Base-by-base conservation (phyloP, 2,888 invertebrate species). In the Macrophya annulata region DNA sequence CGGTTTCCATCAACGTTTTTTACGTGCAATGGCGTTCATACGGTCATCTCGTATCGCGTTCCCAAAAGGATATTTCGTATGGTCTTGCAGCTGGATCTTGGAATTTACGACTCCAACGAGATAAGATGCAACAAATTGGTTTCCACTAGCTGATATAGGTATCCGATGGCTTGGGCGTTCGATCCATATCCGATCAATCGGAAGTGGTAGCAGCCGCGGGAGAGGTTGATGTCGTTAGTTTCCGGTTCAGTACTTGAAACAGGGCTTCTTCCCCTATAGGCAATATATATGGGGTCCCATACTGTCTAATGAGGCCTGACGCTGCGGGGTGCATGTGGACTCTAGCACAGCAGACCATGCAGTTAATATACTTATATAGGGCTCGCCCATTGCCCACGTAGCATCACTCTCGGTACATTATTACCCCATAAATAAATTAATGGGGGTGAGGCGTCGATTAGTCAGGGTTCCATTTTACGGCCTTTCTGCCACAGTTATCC, bases 241-340 rank as follows among this genome's bases (percentile, higher is more conserved):
- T 88, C 88, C 90, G 88, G 90, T 88, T 88, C 88, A 87, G 85
- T 90, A 86, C 87, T 83, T 59, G 83, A 40, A 68, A 48, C 48
- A 68, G 83, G 83, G 83, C 25, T 81, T 68, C 86, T 74, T 74
- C 87, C 88, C 87, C 88, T 77, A 51, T 37, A 45, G 81, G 85
- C 86, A 55, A 79, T 76, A 81, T 85, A 86, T 84, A 89, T 87
- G 88, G 88, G 88, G 88, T 89, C 89, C 88, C 88, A 88, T 88
- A 88, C 87, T 89, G 90, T 91, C 91, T 91, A 91, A 91, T 91
- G 92, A 91, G 90, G 89, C 92, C 90, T 89, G 90, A 91, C 91
- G 89, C 87, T 89, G 25, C 74, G 79, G 77, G 68, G 85, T 68
- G 59, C 83, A 62, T 81, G 77, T 65, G 65, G 55, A 74, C 68